Conservation (phyloP, 2,888 invertebrate genomes). For the Acanthacorydalis orientalis region DNA sequence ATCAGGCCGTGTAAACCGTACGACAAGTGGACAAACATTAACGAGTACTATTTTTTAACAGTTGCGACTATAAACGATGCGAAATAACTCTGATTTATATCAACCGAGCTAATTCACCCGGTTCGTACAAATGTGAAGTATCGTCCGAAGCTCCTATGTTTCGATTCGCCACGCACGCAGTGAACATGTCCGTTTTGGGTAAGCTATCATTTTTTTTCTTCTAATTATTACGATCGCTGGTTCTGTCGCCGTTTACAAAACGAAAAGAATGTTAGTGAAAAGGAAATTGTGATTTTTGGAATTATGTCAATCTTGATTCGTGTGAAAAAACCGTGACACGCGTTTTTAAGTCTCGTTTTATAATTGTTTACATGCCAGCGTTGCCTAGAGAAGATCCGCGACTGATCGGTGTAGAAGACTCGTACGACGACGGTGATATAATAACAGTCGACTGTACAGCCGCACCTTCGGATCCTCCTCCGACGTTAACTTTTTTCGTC, state of each 20-base stretch:
- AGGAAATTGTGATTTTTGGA: too few species aligned
- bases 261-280: too few species aligned
- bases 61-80: constrained; percentile 21
- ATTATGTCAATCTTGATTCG: too few species aligned
- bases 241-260: too few species aligned
- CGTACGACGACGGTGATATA: not conserved
- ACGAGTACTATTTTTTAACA: not conserved
- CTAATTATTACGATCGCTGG: too few species aligned
- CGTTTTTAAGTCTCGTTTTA: too few species aligned
- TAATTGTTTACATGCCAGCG: constrained; percentile 12
- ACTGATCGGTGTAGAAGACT: not conserved
- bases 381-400: not conserved
- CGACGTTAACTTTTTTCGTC: not conserved
- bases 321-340: too few species aligned
- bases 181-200: constrained; percentile 24
- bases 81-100: constrained; percentile 24
- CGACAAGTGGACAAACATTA: too few species aligned
- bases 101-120: constrained; percentile 24
- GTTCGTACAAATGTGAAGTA: constrained; percentile 42
- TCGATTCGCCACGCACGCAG: constrained; percentile 33
- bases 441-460: not conserved
- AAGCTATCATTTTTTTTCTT: not conserved
- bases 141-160: constrained; percentile 43
- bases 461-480: not conserved
- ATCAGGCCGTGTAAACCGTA: too few species aligned